Conservation (phyloP, 2,113 vertebrate species). For the Naja naja region DNA sequence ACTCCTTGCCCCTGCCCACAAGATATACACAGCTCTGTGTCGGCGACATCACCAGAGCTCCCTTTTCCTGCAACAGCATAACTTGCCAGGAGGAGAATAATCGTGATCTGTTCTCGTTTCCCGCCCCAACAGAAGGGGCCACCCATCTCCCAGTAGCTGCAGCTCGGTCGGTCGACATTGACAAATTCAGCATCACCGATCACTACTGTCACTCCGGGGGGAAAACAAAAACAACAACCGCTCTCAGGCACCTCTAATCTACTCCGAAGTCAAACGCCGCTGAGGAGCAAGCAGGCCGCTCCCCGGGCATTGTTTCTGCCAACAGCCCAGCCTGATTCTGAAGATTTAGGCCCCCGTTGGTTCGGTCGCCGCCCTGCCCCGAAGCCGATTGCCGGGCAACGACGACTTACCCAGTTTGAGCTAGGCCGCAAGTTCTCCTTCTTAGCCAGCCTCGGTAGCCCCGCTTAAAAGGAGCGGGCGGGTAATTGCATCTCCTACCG, state of each 20-base stretch:
- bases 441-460: constrained; percentile 32
- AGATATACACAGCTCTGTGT: not conserved
- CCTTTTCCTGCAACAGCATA: not conserved
- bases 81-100: not conserved
- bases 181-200: constrained; percentile 11
- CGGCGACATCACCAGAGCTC: no score
- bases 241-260: constrained; percentile 1
- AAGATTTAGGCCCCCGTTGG: constrained; percentile 12
- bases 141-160: not conserved
- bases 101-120: not conserved
- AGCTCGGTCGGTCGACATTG: not conserved
- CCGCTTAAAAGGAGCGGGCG: constrained; percentile 25
- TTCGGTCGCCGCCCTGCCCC: constrained; percentile 14
- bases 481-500: constrained; percentile 14
- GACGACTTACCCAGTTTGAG: not conserved
- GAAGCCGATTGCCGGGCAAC: not conserved
- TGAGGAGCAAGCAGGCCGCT: constrained; percentile 23
- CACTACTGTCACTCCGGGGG: constrained; percentile 9
- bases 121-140: not conserved
- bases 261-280: not conserved
- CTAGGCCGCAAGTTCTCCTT: constrained; percentile 45
- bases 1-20: not conserved
- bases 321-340: constrained; percentile 21
- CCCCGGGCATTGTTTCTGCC: constrained; percentile 57
- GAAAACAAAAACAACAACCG: constrained; percentile 13